phyloP scores from a whole-genome alignment of 2,113 vertebrate genomes.

The Gobius niger region DNA sequence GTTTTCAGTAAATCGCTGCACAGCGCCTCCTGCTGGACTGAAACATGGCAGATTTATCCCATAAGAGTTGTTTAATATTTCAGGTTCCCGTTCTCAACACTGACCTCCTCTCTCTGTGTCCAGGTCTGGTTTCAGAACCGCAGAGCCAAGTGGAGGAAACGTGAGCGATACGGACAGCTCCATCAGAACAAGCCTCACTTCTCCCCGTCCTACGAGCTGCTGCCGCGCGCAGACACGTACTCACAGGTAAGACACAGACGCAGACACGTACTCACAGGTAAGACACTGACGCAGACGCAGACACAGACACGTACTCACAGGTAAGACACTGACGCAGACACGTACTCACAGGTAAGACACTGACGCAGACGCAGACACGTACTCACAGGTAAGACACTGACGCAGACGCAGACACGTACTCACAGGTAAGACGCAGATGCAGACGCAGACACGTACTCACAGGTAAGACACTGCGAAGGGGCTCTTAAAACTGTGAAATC shows the following conservation, averaged over 20 bases:
- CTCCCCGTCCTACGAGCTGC: constrained; percentile 91
- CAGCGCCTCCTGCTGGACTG: too few species aligned
- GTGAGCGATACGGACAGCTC: constrained; percentile 96
- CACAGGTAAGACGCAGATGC: constrained; percentile 86
- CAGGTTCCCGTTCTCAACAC: too few species aligned
- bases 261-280: neutral
- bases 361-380: too few species aligned
- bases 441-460: neutral
- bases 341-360: too few species aligned
- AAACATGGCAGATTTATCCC: too few species aligned
- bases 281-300: neutral
- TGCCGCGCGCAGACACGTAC: constrained; percentile 93
- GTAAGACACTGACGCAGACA: too few species aligned
- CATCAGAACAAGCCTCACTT: constrained; percentile 97
- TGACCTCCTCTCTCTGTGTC: too few species aligned
- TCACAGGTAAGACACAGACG: constrained; percentile 82
- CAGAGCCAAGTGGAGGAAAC: constrained; percentile 97
- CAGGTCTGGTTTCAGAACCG: constrained; percentile 99
- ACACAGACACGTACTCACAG: too few species aligned
- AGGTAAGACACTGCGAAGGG: neutral
- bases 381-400: too few species aligned
- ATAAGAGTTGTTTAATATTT: too few species aligned
- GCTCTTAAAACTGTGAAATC: too few species aligned
- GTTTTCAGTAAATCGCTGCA: too few species aligned
- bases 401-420: constrained; percentile 91